phyloP scores from a whole-genome alignment of 2,888 invertebrate genomes.

The Epinotia bilunana region DNA sequence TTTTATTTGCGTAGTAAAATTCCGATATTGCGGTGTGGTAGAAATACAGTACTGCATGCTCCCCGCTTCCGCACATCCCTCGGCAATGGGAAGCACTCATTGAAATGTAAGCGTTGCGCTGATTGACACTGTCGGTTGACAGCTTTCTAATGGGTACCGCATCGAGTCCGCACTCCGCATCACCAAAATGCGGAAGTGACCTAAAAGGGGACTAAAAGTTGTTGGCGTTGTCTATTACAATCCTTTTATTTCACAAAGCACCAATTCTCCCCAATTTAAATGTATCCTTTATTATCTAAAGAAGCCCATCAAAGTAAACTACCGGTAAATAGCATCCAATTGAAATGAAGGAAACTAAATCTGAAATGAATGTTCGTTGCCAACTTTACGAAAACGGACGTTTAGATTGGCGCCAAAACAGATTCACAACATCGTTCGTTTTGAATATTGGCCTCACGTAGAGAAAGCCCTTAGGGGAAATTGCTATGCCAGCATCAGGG shows the following conservation, averaged over 20 bases:
- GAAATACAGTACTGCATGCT: no score
- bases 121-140: no score
- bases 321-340: conserved; percentile 53
- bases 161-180: no score
- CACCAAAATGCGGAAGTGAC: no score
- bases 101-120: no score
- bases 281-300: conserved; percentile 3
- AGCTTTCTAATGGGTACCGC: no score
- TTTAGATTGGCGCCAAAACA: conserved; percentile 73
- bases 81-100: no score
- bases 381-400: conserved; percentile 54
- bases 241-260: neutral
- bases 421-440: conserved; percentile 78
- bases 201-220: no score
- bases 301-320: conserved; percentile 31
- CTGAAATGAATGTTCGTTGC: conserved; percentile 33
- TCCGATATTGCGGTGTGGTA: no score
- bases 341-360: conserved; percentile 50
- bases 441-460: conserved; percentile 80
- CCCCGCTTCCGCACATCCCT: no score
- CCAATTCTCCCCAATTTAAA: neutral
- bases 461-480: conserved; percentile 73
- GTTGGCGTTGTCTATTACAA: no score
- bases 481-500: conserved; percentile 67
- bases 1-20: no score